Conservation (phyloP, 2,113 vertebrate genomes). For the Notothenia rossii region DNA sequence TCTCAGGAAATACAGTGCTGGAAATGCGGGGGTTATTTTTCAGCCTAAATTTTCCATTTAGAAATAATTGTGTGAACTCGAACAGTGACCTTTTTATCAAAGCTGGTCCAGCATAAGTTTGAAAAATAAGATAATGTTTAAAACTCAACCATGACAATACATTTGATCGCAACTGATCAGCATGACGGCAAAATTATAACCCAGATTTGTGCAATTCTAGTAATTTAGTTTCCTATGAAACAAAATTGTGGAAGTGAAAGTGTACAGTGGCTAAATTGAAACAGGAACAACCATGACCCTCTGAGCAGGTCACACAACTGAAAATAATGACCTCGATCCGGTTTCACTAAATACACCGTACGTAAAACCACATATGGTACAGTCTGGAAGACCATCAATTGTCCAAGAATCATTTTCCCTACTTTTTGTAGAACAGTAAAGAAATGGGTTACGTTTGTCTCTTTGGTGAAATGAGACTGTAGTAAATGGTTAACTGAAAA, state of each 20-base stretch:
- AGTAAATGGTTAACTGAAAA: neutral
- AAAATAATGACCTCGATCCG: neutral
- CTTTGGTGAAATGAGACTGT: neutral
- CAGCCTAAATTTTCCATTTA: neutral
- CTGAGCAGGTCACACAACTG: neutral
- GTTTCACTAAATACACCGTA: neutral
- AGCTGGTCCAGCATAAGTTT: neutral
- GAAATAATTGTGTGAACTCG: neutral
- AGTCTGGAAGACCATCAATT: too few relatives aligned
- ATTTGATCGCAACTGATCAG: neutral
- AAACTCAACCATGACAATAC: neutral
- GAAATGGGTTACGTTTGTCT: neutral
- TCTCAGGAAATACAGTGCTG: neutral
- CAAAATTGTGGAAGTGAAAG: conserved; percentile 51
- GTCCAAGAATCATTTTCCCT: neutral
- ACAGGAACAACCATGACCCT: neutral
- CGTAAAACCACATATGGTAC: neutral
- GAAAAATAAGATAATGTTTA: neutral
- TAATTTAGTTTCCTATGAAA: neutral
- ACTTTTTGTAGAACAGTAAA: neutral
- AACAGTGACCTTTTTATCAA: neutral
- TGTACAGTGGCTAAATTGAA: neutral
- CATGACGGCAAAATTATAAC: neutral
- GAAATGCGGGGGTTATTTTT: neutral
- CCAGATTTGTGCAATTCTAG: neutral